phyloP scores from a whole-genome alignment of 2,113 vertebrate genomes.

The Nematolebias whitei region DNA sequence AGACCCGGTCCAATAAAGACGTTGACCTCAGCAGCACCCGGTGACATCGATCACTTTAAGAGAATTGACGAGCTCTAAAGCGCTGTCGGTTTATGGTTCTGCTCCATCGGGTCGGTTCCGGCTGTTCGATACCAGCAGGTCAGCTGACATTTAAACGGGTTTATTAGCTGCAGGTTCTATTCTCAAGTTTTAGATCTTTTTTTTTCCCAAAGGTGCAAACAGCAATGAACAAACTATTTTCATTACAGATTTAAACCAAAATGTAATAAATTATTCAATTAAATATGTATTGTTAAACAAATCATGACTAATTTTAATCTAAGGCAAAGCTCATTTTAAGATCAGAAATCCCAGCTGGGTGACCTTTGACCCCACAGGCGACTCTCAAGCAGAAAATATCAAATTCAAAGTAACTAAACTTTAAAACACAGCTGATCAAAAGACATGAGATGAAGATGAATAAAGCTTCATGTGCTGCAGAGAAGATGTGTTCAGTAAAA shows the following conservation, averaged over 20 bases:
- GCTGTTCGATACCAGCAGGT: background rate
- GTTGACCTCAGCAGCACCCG: background rate
- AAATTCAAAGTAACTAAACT: background rate
- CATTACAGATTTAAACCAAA: no score
- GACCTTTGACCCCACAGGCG: background rate
- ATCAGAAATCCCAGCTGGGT: background rate
- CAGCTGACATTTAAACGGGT: background rate
- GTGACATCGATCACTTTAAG: background rate
- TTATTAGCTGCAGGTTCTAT: no score
- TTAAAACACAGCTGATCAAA: background rate
- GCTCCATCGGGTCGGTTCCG: background rate
- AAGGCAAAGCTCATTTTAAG: background rate
- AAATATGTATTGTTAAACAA: no score
- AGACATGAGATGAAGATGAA: background rate
- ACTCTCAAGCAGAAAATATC: no score
- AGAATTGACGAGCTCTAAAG: background rate
- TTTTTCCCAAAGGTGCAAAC: no score
- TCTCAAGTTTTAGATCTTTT: no score
- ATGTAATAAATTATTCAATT: no score
- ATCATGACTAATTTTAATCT: background rate
- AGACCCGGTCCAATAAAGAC: background rate
- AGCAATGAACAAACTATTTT: no score
- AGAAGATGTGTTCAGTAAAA: background rate
- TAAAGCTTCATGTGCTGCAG: background rate
- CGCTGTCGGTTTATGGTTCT: background rate